phyloP scores from a whole-genome alignment of 2,888 invertebrate species.

The Ommatoiulus sabulosus region DNA sequence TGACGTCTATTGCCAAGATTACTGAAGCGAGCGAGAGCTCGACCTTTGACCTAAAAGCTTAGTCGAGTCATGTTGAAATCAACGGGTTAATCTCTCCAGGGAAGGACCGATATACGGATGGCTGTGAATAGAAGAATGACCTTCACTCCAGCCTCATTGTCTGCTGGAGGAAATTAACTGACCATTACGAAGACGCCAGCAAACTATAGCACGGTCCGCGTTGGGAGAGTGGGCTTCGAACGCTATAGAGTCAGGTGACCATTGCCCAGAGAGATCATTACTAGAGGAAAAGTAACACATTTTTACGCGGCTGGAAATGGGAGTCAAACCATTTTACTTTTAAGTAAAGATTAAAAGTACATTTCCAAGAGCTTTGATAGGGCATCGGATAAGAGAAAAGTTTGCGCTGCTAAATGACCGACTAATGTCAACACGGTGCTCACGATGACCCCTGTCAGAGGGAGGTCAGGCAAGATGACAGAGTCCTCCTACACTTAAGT shows the following conservation, averaged over 20 bases:
- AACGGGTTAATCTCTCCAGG: not conserved
- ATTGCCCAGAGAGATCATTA: not conserved
- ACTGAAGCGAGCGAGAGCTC: not conserved
- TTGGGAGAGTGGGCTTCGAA: not conserved
- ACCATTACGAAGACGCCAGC: not conserved
- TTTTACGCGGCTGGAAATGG: not conserved
- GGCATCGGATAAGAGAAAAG: not conserved
- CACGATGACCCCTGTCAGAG: not conserved
- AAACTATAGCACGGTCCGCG: not conserved
- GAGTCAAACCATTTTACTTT: not conserved
- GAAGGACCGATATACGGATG: not conserved
- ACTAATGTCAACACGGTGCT: not conserved
- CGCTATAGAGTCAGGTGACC: not conserved
- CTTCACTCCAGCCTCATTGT: not conserved
- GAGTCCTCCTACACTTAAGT: no score
- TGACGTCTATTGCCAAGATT: no score
- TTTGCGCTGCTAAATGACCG: not conserved
- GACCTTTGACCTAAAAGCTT: constrained; percentile 4
- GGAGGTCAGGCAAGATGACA: not conserved
- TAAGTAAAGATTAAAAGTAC: not conserved
- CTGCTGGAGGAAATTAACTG: not conserved
- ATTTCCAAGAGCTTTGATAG: not conserved
- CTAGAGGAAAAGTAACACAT: not conserved
- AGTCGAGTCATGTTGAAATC: not conserved
- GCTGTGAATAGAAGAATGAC: not conserved